Percentiles rank a stretch among this genome's conserved stretches.
phyloP scores from a whole-genome alignment of 2,888 invertebrate species.

The Ophonus ardosiacus region DNA sequence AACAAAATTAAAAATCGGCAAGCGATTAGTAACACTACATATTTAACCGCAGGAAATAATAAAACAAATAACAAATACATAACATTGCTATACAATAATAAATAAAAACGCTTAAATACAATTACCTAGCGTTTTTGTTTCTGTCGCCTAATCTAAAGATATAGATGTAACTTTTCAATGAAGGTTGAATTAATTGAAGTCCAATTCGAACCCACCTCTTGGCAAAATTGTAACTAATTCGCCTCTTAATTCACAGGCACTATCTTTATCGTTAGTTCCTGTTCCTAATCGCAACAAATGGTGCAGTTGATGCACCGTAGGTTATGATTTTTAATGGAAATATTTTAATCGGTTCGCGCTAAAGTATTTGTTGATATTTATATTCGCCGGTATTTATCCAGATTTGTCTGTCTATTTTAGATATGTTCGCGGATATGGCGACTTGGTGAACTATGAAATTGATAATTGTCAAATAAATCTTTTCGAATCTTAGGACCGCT shows the following conservation, averaged over 20 bases:
- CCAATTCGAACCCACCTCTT: background rate
- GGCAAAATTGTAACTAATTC: background rate
- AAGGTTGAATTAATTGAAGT: background rate
- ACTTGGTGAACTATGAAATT: background rate
- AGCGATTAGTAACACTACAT: too few relatives aligned
- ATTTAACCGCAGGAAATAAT: too few relatives aligned
- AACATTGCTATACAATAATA: too few relatives aligned
- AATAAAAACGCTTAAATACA: too few relatives aligned
- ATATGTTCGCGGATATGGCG: too few relatives aligned
- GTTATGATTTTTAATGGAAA: background rate
- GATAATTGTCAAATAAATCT: conserved; percentile 5
- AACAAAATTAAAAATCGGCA: too few relatives aligned
- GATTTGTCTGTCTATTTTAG: background rate
- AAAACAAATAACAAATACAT: too few relatives aligned
- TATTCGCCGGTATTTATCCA: background rate
- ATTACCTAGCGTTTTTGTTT: too few relatives aligned
- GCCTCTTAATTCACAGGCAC: background rate
- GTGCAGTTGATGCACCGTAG: background rate
- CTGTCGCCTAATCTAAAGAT: background rate
- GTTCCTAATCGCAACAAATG: conserved; percentile 16
- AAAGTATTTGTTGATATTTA: background rate
- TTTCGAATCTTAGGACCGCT: conserved; percentile 9
- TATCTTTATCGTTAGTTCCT: background rate
- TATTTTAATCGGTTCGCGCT: background rate
- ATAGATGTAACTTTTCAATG: background rate